These are phyloP conservation scores for Artemisiospiza belli DNA, from an alignment of 2,113 vertebrate species.

Conservation along the genomic window DNA sequence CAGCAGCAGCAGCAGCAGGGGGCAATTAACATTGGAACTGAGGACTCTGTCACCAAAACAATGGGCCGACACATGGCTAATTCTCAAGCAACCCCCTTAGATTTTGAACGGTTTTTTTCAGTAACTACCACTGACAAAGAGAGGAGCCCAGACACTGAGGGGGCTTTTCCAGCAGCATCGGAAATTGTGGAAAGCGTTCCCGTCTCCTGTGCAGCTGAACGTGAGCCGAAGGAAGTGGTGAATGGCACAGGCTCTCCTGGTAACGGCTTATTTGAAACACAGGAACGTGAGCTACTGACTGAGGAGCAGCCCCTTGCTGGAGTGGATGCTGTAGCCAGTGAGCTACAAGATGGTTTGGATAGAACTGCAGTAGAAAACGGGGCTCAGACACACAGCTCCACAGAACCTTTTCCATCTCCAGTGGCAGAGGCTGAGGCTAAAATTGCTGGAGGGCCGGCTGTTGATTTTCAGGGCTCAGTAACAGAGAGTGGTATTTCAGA, in stretches of 20 bases:
- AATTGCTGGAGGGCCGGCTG: slow-evolving; percentile 29
- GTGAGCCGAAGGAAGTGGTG: background rate
- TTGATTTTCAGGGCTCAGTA: background rate
- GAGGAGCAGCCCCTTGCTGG: background rate
- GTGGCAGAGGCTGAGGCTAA: slow-evolving; percentile 7
- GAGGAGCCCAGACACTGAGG: slow-evolving; percentile 40
- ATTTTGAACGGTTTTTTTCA: slow-evolving; percentile 68
- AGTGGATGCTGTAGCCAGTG: background rate
- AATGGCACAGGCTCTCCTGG: slow-evolving; percentile 47
- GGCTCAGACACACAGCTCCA: background rate
- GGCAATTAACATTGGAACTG: slow-evolving; percentile 57
- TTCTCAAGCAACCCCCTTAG: slow-evolving; percentile 50
- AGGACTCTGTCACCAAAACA: slow-evolving; percentile 65
- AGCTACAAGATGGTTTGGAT: background rate
- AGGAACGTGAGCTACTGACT: slow-evolving; percentile 69
- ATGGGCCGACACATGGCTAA: slow-evolving; percentile 65
- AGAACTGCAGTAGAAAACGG: background rate
- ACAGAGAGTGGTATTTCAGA: background rate
- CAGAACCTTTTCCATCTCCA: background rate
- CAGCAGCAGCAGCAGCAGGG: slow-evolving; percentile 86
- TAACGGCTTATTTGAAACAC: slow-evolving; percentile 71
- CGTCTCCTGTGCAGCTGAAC: background rate
- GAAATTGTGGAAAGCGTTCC: slow-evolving; percentile 36
- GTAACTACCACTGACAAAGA: slow-evolving; percentile 45
- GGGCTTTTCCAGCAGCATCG: background rate